These are phyloP conservation scores for Merluccius polli DNA, from an alignment of 2,797 vertebrate genomes.

Conservation along the genomic window DNA sequence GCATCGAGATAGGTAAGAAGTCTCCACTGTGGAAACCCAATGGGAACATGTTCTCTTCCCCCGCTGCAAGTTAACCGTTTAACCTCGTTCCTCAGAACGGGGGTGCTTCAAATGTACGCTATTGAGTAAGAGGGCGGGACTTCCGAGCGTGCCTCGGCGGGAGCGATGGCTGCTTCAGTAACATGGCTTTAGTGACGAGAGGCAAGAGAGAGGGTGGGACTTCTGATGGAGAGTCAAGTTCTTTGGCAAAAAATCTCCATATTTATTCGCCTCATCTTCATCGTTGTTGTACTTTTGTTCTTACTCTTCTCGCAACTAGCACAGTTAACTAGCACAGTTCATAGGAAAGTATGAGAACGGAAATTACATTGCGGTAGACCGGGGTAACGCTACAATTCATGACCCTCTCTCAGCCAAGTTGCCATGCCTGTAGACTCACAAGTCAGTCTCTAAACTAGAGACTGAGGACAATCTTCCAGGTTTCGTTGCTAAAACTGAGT, in stretches of 20 bases:
- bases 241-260: background rate
- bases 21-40: too few relatives aligned
- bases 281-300: too few relatives aligned
- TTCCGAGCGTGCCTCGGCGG: background rate
- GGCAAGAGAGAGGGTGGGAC: background rate
- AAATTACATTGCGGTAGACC: too few relatives aligned
- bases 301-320: too few relatives aligned
- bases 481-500: too few relatives aligned
- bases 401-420: background rate
- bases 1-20: conserved; percentile 93
- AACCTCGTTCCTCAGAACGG: background rate
- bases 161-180: background rate
- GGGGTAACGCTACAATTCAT: background rate
- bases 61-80: background rate
- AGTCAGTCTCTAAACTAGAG: too few relatives aligned
- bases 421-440: too few relatives aligned
- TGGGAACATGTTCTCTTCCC: background rate
- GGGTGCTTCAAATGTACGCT: too few relatives aligned
- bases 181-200: background rate
- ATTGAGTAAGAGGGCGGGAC: too few relatives aligned
- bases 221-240: background rate
- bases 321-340: too few relatives aligned
- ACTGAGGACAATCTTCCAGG: too few relatives aligned
- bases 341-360: too few relatives aligned
- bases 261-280: background rate